phyloP scores from a whole-genome alignment of 2,888 invertebrate genomes.

The Drosophila rubida region DNA sequence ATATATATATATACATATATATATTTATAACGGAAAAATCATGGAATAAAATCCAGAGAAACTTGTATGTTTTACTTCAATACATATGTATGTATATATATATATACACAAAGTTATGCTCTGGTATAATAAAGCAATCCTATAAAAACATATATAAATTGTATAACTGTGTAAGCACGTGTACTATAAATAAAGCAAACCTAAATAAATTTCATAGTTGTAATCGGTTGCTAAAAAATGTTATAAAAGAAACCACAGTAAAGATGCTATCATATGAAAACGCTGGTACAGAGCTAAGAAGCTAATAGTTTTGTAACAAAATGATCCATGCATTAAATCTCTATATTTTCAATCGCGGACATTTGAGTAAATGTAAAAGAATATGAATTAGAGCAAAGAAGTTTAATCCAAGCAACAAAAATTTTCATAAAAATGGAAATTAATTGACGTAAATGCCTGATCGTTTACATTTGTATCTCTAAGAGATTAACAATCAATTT shows the following conservation, averaged over 20 bases:
- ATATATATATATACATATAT: constrained; percentile 13
- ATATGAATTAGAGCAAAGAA: constrained; percentile 13
- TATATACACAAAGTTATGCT: constrained; percentile 27
- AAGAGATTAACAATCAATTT: constrained; percentile 65
- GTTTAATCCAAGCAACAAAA: constrained; percentile 28
- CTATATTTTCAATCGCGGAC: neutral
- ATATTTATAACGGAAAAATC: constrained; percentile 29
- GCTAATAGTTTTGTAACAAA: constrained; percentile 14
- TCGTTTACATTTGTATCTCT: constrained; percentile 66
- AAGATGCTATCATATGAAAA: neutral
- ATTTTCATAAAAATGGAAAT: constrained; percentile 25
- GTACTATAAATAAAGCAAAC: constrained; percentile 66
- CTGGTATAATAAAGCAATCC: constrained; percentile 22
- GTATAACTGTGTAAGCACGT: constrained; percentile 40
- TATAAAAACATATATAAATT: constrained; percentile 29
- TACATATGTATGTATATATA: neutral
- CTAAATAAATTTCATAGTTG: constrained; percentile 42
- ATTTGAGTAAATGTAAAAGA: constrained; percentile 4
- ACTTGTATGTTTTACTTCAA: constrained; percentile 38
- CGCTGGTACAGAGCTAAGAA: constrained; percentile 4
- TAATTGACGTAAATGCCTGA: constrained; percentile 47
- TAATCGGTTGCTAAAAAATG: constrained; percentile 36
- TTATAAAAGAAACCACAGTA: constrained; percentile 5
- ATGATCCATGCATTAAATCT: neutral
- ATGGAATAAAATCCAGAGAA: constrained; percentile 26